Base-by-base conservation (phyloP, 2,888 invertebrate genomes). In the Drosophila peninsularis region DNA sequence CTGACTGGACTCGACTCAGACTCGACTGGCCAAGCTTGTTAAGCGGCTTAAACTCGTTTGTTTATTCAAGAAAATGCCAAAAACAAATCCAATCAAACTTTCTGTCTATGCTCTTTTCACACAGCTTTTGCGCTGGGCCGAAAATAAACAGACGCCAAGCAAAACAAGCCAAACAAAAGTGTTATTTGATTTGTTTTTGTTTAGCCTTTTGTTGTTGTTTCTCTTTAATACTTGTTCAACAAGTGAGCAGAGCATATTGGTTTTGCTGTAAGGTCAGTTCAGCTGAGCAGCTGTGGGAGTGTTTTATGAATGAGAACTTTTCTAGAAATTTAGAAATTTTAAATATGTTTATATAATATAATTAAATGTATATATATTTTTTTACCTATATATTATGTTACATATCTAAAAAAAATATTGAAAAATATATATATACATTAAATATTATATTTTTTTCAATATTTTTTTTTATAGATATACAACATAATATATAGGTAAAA, bases 11-110 rank as follows among this genome's bases (percentile, higher is more conserved):
- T 57, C 50, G 19, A 14, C 10, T 24, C 9, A n/a, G 24, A 1
- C 44, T 4, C 24, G 71, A 67, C 62, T 75, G 37, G 83, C 57
- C 61, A 30, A 58, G 66, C 71, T 68, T 49, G 75, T 71, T 67
- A 71, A 27, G 36, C 64, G 57, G 34, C 36, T 27, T 10, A 66
- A 80, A 82, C 84, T 53, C 76, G 80, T 75, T 74, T 63, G 14
- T 36, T 75, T 78, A 45, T 53, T 52, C 19, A 57, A 39, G 55
- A 77, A 80, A 67, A 66, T 70, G 52, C 49, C 53, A 72, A 17
- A 55, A 10, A 9, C 34, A 1, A 50, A 62, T 32, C 32, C 32
- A 64, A 64, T 64, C 41, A 21, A 45, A 41, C 54, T 41, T 34
- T 36, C 13, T 41, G 30, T 7, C 19, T 34, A n/a, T 47, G 42